These are phyloP conservation scores for Neodiprion virginianus DNA, from an alignment of 1,140 invertebrate genomes.

Conservation along the genomic window DNA sequence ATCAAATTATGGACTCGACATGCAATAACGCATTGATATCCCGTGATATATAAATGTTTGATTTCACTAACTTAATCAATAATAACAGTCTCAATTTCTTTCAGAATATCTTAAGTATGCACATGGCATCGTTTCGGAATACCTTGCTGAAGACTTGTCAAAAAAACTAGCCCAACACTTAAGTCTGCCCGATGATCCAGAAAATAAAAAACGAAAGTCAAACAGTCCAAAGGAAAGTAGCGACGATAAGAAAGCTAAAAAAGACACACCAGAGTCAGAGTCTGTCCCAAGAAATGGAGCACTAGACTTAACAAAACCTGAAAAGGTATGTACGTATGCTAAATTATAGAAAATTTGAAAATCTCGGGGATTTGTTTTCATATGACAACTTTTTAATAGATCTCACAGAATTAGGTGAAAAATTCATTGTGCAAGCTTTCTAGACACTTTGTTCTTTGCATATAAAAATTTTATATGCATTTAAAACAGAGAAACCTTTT, in stretches of 20 bases:
- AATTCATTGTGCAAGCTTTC: no score
- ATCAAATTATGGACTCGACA: conserved; percentile 9
- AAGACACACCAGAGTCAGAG: conserved; percentile 41
- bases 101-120: conserved; percentile 73
- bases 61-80: conserved; percentile 1
- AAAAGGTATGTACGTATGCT: conserved; percentile 45
- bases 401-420: no score
- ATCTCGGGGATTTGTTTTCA: no score
- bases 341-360: background rate
- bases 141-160: conserved; percentile 70
- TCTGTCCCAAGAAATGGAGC: conserved; percentile 42
- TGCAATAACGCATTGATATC: background rate
- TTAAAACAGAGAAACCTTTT: no score
- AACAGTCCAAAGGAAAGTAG: conserved; percentile 40
- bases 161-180: conserved; percentile 67
- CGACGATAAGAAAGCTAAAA: conserved; percentile 53
- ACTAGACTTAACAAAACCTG: conserved; percentile 48
- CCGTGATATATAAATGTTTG: background rate
- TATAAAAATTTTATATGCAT: no score
- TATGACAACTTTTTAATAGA: conserved; percentile 9
- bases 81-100: conserved; percentile 32
- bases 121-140: conserved; percentile 73
- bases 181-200: conserved; percentile 67
- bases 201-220: conserved; percentile 68
- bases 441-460: no score